These are phyloP conservation scores for Psix sp. DNA, from an alignment of 1,140 invertebrate genomes.

Conservation along the genomic window DNA sequence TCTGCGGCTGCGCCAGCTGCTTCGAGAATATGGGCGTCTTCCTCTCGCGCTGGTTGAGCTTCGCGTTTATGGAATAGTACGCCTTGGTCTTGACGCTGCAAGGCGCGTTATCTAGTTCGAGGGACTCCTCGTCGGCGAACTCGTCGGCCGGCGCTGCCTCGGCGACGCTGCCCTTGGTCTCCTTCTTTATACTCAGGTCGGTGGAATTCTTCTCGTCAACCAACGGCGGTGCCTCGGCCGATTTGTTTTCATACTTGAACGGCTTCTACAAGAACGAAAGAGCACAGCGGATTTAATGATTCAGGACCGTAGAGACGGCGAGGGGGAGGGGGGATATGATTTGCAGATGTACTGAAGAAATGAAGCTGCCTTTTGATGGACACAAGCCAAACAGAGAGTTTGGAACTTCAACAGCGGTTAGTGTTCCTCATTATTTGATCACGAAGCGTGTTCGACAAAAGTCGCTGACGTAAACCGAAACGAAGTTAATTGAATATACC, in stretches of 20 bases:
- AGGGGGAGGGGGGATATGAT: no score
- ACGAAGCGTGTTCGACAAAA: no score
- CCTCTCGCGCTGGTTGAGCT: constrained; percentile 69
- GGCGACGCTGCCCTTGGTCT: constrained; percentile 53
- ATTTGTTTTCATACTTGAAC: constrained; percentile 68
- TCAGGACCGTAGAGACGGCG: no score
- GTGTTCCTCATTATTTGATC: no score
- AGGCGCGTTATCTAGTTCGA: constrained; percentile 67
- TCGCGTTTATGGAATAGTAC: constrained; percentile 75
- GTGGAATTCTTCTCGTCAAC: constrained; percentile 60
- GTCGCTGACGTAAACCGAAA: no score
- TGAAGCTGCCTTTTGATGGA: no score
- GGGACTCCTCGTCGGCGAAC: constrained; percentile 60
- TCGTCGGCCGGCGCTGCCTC: constrained; percentile 46
- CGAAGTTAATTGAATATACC: constrained; percentile 69
- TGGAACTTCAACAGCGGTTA: no score
- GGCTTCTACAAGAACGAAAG: constrained; percentile 65
- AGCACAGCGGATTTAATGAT: no score
- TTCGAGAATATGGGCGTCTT: constrained; percentile 48
- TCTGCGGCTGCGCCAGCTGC: constrained; percentile 16
- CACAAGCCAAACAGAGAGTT: no score
- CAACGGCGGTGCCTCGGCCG: constrained; percentile 61
- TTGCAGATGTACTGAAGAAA: no score
- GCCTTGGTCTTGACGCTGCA: constrained; percentile 75
- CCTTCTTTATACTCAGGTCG: constrained; percentile 62